Percentiles rank a stretch among this genome's conserved stretches.
These are phyloP conservation scores for Acromyrmex charruanus DNA, from an alignment of 1,140 invertebrate species.

Conservation along the genomic window DNA sequence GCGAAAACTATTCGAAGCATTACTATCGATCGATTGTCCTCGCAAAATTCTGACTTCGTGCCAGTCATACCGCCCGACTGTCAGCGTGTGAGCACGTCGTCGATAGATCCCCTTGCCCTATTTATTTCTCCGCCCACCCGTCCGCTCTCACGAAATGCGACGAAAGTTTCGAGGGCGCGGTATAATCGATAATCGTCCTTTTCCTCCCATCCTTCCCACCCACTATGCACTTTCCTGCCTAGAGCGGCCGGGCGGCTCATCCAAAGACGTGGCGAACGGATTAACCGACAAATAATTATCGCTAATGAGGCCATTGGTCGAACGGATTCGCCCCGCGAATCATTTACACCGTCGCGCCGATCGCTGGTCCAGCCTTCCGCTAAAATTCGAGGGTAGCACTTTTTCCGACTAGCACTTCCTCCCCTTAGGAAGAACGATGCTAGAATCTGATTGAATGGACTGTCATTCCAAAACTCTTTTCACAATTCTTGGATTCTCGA, in stretches of 20 bases:
- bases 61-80: conserved; percentile 17
- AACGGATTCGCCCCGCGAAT: conserved; percentile 66
- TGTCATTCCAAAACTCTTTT: not conserved
- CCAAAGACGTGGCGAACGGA: conserved; percentile 40
- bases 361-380: conserved; percentile 30
- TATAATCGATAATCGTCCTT: conserved; percentile 52
- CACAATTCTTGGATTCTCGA: not conserved
- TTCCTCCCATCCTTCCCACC: not conserved
- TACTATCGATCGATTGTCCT: conserved; percentile 75
- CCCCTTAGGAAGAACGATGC: not conserved
- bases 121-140: conserved; percentile 44
- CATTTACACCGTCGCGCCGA: conserved; percentile 21
- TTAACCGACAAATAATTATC: conserved; percentile 42
- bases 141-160: conserved; percentile 42
- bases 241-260: conserved; percentile 3
- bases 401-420: not conserved
- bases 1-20: conserved; percentile 58
- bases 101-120: conserved; percentile 58
- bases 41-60: conserved; percentile 67
- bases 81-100: conserved; percentile 54
- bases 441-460: conserved; percentile 10
- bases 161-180: conserved; percentile 57
- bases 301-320: conserved; percentile 65
- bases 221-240: not conserved
- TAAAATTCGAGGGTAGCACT: not conserved